Evolutionary conservation across 1,140 invertebrate species (phyloP).

Genomic region (Cotesia chilonis): DNA sequence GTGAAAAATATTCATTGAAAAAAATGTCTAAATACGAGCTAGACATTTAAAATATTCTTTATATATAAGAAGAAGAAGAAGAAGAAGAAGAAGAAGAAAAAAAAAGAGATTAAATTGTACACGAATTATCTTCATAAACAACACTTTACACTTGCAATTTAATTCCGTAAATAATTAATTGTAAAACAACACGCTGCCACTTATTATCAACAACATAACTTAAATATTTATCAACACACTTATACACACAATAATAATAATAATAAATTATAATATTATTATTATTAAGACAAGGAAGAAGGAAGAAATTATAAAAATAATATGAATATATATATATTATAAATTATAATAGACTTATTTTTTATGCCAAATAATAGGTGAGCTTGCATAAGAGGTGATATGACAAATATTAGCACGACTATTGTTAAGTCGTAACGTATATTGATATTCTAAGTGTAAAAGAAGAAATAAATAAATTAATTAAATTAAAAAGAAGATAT

Average conservation of each 20-base stretch:
- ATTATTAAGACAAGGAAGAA: neutral
- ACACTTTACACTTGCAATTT: neutral
- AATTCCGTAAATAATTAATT: constrained; percentile 14
- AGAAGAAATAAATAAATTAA: neutral
- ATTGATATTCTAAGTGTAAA: constrained; percentile 16
- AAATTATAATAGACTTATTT: constrained; percentile 63
- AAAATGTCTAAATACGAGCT: constrained; percentile 34
- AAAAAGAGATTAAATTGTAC: constrained; percentile 4
- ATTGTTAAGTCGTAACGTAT: constrained; percentile 37
- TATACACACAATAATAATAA: constrained; percentile 21
- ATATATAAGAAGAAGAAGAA: constrained; percentile 9
- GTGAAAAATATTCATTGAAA: constrained; percentile 5
- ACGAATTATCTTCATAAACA: neutral
- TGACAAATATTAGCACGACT: constrained; percentile 53
- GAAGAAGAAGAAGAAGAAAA: constrained; percentile 18
- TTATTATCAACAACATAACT: constrained; percentile 1
- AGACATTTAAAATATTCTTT: constrained; percentile 39
- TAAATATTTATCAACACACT: neutral
- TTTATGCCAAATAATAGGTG: constrained; percentile 58
- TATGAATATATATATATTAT: constrained; percentile 9
- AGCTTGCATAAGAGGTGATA: constrained; percentile 54
- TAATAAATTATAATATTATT: neutral
- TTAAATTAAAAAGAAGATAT: no score
- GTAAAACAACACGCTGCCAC: constrained; percentile 32
- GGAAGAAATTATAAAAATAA: constrained; percentile 23